phyloP scores from a whole-genome alignment of 2,797 vertebrate genomes.

The Sebastes melanostomus region DNA sequence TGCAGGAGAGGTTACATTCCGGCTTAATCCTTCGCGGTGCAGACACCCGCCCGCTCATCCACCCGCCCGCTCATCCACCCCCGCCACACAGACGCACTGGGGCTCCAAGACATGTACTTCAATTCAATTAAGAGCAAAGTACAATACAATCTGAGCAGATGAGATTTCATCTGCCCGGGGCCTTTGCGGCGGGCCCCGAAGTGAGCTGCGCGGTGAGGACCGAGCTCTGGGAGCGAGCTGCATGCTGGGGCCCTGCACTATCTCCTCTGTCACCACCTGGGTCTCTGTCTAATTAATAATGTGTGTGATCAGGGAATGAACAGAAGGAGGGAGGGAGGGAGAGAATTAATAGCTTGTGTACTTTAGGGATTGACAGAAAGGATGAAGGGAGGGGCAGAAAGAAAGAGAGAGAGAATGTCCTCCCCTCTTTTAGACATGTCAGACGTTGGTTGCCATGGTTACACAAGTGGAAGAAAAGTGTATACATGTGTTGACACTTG shows the following conservation, averaged over 20 bases:
- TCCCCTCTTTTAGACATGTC: not conserved
- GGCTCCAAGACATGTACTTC: slow-evolving; percentile 16
- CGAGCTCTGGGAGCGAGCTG: slow-evolving; percentile 19
- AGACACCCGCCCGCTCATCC: not conserved
- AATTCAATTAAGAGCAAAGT: slow-evolving; percentile 51
- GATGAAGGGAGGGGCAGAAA: not conserved
- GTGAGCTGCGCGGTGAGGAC: not conserved
- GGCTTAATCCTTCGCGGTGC: not conserved
- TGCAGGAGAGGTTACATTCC: not conserved
- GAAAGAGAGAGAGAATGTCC: not conserved
- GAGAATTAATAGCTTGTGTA: slow-evolving; percentile 45
- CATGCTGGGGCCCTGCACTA: slow-evolving; percentile 28
- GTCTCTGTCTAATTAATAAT: slow-evolving; percentile 61
- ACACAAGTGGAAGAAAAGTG: not conserved
- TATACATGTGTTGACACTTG: not conserved
- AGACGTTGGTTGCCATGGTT: not conserved
- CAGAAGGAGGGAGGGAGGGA: slow-evolving; percentile 11
- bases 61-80: not conserved
- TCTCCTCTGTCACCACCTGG: slow-evolving; percentile 38
- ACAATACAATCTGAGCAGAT: slow-evolving; percentile 44
- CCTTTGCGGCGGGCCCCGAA: not conserved
- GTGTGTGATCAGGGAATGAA: slow-evolving; percentile 52
- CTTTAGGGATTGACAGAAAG: slow-evolving; percentile 19
- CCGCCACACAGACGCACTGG: not conserved
- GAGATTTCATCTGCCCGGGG: slow-evolving; percentile 21